Conservation (phyloP, 2,888 invertebrate genomes). For the Epinotia bilunana region DNA sequence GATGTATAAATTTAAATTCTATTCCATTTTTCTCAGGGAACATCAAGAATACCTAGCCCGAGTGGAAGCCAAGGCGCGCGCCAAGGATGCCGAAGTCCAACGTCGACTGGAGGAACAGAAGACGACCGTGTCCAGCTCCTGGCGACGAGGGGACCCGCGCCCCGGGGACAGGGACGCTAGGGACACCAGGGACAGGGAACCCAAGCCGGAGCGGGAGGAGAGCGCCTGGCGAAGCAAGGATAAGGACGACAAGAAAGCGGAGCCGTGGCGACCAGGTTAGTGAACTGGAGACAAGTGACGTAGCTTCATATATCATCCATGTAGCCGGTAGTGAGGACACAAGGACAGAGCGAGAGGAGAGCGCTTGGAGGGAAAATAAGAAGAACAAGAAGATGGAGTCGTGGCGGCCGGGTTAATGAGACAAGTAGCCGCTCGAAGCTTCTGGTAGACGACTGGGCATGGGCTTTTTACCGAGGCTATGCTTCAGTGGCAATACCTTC, state of each 20-base stretch:
- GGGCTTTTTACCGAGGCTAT: too few relatives aligned
- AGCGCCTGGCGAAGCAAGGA: constrained; percentile 53
- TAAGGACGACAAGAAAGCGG: constrained; percentile 64
- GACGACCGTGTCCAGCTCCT: constrained; percentile 58
- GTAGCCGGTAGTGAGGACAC: neutral
- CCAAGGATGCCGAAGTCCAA: constrained; percentile 89
- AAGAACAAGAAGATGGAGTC: too few relatives aligned
- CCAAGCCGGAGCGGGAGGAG: constrained; percentile 51
- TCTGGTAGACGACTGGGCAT: too few relatives aligned
- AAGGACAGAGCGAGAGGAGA: neutral
- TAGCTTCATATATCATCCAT: neutral
- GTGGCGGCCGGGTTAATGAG: too few relatives aligned
- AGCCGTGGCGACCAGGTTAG: constrained; percentile 68
- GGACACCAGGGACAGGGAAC: constrained; percentile 40
- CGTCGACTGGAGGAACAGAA: constrained; percentile 82
- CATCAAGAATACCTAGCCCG: constrained; percentile 87
- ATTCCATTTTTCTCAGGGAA: constrained; percentile 71
- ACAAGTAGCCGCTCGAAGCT: too few relatives aligned
- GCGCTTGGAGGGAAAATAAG: too few relatives aligned
- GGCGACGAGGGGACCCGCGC: constrained; percentile 62
- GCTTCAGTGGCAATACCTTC: too few relatives aligned
- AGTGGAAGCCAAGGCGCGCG: constrained; percentile 86
- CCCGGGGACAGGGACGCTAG: constrained; percentile 24
- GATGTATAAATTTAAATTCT: neutral
- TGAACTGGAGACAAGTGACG: constrained; percentile 12